Evolutionary conservation across 1,140 invertebrate species (phyloP).

Genomic region (Drosophila pallidifrons): DNA sequence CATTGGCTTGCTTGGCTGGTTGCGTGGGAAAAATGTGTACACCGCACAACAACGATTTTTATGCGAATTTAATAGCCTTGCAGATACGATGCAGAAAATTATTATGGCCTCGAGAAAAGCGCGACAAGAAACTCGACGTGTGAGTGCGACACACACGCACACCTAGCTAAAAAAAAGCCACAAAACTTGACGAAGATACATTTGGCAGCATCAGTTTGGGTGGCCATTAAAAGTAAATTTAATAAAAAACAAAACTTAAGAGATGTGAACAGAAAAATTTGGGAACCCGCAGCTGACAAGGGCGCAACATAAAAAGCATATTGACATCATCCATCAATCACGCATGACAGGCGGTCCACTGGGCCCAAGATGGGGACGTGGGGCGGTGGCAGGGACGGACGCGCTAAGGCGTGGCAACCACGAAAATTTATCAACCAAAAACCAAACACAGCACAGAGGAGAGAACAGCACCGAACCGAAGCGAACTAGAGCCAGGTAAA

Average conservation of each 20-base stretch:
- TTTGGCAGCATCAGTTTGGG: constrained; percentile 20
- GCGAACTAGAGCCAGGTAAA: constrained; percentile 28
- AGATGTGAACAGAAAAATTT: constrained; percentile 5
- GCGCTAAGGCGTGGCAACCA: constrained; percentile 33
- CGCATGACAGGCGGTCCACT: constrained; percentile 60
- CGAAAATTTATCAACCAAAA: constrained; percentile 58
- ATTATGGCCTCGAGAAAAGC: constrained; percentile 48
- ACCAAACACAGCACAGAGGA: constrained; percentile 18
- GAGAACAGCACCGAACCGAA: constrained; percentile 1
- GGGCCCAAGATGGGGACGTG: background rate
- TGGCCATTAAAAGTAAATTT: constrained; percentile 75
- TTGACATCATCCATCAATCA: constrained; percentile 79
- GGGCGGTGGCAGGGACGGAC: background rate
- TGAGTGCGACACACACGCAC: background rate
- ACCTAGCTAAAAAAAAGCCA: constrained; percentile 2
- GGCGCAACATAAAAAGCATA: constrained; percentile 63
- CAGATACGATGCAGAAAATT: constrained; percentile 77
- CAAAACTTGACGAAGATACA: constrained; percentile 2
- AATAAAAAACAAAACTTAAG: constrained; percentile 55
- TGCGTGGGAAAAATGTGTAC: constrained; percentile 57
- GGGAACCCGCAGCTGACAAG: constrained; percentile 41
- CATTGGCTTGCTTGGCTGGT: constrained; percentile 43
- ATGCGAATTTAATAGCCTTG: constrained; percentile 77
- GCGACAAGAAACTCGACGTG: background rate
- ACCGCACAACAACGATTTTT: constrained; percentile 50